Base-by-base conservation (phyloP, 2,797 vertebrate species). In the Carduelis carduelis region DNA sequence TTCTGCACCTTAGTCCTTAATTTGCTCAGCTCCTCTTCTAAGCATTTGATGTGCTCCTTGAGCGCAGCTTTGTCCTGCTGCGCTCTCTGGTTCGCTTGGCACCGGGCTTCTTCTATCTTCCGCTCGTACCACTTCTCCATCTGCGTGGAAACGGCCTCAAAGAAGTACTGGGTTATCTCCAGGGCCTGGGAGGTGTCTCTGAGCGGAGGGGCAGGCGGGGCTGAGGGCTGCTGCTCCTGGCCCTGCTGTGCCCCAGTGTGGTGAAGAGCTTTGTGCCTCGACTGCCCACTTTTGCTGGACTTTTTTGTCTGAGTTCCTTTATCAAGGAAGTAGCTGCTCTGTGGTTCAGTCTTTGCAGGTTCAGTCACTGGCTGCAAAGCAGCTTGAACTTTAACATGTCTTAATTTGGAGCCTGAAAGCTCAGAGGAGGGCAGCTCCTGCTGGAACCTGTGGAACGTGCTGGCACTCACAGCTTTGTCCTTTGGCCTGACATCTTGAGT, bases 121-220 rank as follows among this genome's bases (percentile, higher is more conserved):
- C 99, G 98, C 70, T 99, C 99, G 5, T 99, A 99, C 99, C 99
- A 99, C 96, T 98, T 99, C 97, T 99, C 99, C 99, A 99, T 99
- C 98, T 99, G 99, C 0, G 98, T 98, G 5, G 99, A 99, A 76
- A 99, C 99, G 0, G 99, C 99, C 98, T 99, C 99, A 3, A 99
- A 99, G 97, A 99, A 99, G 96, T 99, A 99, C 98, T 99, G 99
- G 0, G 99, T 99, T 55, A 99, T 99, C 98, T 99, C 99, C 95
- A 99, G 96, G 3, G 99, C 99, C 34, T 99, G 99, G 87, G 98
- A 98, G 75, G 98, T 98, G 66, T 98, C 98, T 95, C 94, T 97
- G 86, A 97, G 92, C 1, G 97, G 98, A 14, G 98, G 89, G 27
- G 96, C 97, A 1, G 96, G 64, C 0, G 72, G 50, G 32, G 59